Evolutionary conservation across 2,113 vertebrate genomes (phyloP).

Genomic region (Petrocephalus zakoni): DNA sequence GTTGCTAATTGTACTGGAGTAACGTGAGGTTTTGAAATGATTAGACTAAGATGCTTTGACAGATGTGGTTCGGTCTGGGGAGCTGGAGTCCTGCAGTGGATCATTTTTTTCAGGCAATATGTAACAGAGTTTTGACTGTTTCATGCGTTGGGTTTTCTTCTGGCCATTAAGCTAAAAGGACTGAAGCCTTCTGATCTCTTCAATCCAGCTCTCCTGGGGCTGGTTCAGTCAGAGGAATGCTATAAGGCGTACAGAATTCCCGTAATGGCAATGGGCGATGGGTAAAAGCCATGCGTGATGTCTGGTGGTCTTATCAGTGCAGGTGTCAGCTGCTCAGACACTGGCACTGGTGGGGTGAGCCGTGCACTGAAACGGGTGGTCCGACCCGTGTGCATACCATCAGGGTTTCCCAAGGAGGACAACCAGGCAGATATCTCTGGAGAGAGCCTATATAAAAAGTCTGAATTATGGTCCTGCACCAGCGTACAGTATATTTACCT

Average conservation of each 20-base stretch:
- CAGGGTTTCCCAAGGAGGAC: not conserved
- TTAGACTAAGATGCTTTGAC: not conserved
- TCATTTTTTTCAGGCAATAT: not conserved
- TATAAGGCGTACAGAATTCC: not conserved
- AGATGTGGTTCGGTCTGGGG: not conserved
- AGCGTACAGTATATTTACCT: slow-evolving; percentile 30
- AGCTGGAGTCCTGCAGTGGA: not conserved
- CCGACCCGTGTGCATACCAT: not conserved
- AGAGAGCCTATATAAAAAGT: slow-evolving; percentile 37
- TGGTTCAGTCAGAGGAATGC: not conserved
- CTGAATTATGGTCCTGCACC: slow-evolving; percentile 50
- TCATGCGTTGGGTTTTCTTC: not conserved
- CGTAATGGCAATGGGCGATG: slow-evolving; percentile 6
- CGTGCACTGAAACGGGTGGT: not conserved
- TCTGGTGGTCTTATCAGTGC: slow-evolving; percentile 46
- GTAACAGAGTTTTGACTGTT: not conserved
- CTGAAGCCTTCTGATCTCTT: not conserved
- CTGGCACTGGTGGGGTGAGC: slow-evolving; percentile 8
- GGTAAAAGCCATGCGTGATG: slow-evolving; percentile 29
- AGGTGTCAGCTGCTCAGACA: slow-evolving; percentile 28
- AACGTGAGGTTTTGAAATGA: not conserved
- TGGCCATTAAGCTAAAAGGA: not conserved
- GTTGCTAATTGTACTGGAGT: not conserved
- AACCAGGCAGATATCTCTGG: slow-evolving; percentile 25
- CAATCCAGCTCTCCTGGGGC: not conserved